These are phyloP conservation scores for Oryzias woworae DNA, from an alignment of 2,113 vertebrate species.

Conservation along the genomic window DNA sequence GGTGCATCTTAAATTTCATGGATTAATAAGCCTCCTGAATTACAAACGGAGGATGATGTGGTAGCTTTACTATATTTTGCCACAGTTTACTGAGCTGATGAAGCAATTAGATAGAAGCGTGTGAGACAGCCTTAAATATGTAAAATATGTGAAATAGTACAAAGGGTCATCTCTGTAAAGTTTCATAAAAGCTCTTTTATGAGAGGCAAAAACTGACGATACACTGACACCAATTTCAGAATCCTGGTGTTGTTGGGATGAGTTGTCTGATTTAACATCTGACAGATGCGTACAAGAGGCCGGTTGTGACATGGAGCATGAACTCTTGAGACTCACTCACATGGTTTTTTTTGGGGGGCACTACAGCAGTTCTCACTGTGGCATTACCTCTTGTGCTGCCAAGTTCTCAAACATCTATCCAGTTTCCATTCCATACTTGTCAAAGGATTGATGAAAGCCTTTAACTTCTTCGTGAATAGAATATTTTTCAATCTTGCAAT, in stretches of 20 bases:
- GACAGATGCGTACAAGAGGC: constrained; percentile 27
- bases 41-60: constrained; percentile 2
- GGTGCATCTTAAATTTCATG: constrained; percentile 5
- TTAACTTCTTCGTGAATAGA: not conserved
- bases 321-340: constrained; percentile 27
- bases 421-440: not conserved
- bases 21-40: not conserved
- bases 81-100: not conserved
- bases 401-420: not conserved
- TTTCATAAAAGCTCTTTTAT: constrained; percentile 5
- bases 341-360: constrained; percentile 17
- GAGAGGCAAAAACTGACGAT: constrained; percentile 9
- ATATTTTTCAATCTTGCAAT: too few species aligned
- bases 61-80: not conserved
- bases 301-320: constrained; percentile 29
- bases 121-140: constrained; percentile 10
- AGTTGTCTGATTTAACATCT: constrained; percentile 35
- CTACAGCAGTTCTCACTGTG: not conserved
- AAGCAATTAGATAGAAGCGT: not conserved
- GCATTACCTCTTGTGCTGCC: not conserved
- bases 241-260: constrained; percentile 36
- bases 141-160: constrained; percentile 16
- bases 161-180: constrained; percentile 27
- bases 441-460: not conserved
- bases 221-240: constrained; percentile 15